phyloP scores from a whole-genome alignment of 2,888 invertebrate genomes.

The Plutella xylostella region DNA sequence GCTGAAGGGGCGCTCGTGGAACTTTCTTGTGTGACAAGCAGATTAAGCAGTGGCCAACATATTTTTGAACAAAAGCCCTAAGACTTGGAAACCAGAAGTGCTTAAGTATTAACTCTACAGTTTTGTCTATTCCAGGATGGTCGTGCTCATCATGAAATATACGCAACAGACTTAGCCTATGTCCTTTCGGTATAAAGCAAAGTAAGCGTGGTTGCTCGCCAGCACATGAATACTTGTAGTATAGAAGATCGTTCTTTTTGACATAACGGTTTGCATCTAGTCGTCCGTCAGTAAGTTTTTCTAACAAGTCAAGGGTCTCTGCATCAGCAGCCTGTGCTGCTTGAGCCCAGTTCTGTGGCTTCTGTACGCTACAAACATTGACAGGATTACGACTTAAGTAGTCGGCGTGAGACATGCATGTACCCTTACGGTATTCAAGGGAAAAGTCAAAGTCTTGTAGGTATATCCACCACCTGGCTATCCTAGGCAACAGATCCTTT shows the following conservation, averaged over 20 bases:
- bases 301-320: background rate
- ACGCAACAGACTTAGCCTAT: conserved; percentile 9
- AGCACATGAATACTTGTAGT: conserved; percentile 2
- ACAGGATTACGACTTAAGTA: conserved; percentile 7
- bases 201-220: conserved; percentile 5
- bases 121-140: conserved; percentile 11
- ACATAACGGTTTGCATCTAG: conserved; percentile 8
- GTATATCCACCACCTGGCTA: conserved; percentile 19
- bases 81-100: conserved; percentile 18
- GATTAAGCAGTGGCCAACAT: conserved; percentile 3
- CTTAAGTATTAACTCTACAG: conserved; percentile 11
- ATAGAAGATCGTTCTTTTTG: conserved; percentile 7
- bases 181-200: conserved; percentile 8
- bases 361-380: conserved; percentile 5
- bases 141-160: conserved; percentile 8
- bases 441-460: no score
- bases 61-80: conserved; percentile 3
- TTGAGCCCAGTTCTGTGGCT: conserved; percentile 7
- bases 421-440: conserved; percentile 19
- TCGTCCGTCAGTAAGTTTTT: conserved; percentile 5
- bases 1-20: conserved; percentile 3
- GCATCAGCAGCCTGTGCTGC: conserved; percentile 7
- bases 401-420: conserved; percentile 8
- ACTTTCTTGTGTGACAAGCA: conserved; percentile 15
- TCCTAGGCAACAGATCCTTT: conserved; percentile 16